phyloP scores from a whole-genome alignment of 2,888 invertebrate genomes.

The Ornithoptera priamus region DNA sequence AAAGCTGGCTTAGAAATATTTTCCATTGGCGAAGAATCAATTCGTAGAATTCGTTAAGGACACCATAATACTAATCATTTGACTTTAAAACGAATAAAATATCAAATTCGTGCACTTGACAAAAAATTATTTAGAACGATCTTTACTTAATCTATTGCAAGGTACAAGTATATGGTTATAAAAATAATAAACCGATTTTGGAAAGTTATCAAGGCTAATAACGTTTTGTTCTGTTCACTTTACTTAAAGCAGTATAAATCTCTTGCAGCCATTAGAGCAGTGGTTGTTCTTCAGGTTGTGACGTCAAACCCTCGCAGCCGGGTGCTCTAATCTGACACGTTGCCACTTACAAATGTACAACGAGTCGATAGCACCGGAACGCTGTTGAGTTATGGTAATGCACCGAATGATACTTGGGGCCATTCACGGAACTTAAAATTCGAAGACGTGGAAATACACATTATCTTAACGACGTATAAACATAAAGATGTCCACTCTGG shows the following conservation, averaged over 20 bases:
- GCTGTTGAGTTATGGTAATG: conserved; percentile 46
- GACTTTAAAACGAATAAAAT: too few species aligned
- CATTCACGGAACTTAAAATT: conserved; percentile 36
- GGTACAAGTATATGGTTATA: not conserved
- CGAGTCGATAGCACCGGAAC: conserved; percentile 38
- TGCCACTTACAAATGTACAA: conserved; percentile 36
- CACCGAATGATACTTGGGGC: conserved; percentile 37
- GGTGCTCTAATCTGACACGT: conserved; percentile 25
- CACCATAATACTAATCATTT: too few species aligned
- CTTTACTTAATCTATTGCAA: not conserved
- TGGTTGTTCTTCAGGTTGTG: conserved; percentile 18
- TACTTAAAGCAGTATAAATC: conserved; percentile 17
- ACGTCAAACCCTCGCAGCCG: conserved; percentile 19
- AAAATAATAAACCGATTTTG: not conserved
- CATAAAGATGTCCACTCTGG: conserved; percentile 70
- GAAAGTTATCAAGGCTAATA: not conserved
- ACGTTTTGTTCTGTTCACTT: not conserved
- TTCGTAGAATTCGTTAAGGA: too few species aligned
- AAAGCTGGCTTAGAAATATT: not conserved
- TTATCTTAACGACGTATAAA: conserved; percentile 71
- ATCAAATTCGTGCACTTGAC: too few species aligned
- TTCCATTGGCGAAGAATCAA: too few species aligned
- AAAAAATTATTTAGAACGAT: not conserved
- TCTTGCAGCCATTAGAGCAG: conserved; percentile 12
- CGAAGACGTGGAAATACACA: conserved; percentile 47